Base-by-base conservation (phyloP, 2,113 vertebrate species). In the Nycticryphes semicollaris region DNA sequence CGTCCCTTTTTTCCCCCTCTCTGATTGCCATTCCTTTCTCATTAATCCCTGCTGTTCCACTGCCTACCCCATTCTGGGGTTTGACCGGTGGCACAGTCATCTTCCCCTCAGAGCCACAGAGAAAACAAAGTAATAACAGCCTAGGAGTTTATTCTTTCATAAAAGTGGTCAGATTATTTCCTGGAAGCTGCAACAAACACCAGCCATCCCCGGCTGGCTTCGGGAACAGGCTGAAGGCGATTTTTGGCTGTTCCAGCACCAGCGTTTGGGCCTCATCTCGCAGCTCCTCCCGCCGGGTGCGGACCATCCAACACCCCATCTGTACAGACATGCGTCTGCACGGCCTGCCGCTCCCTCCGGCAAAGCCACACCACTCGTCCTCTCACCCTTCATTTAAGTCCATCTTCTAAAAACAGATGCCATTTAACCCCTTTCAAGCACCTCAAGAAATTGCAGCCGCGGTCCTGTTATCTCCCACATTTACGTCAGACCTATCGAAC, bases 181-280 rank as follows among this genome's bases (percentile, higher is more conserved):
- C 95, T 90, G 95, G 84, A 91, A 93, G 87, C 89, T 69, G 93
- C 87, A 83, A 10, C 54, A 35, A 39, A 20, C 82, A 43, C 35
- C 77, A 79, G 73, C 53, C 91, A 87, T 3, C 43, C 77, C 67
- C 2, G 2, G 51, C 66, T 59, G 84, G 69, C 64, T 81, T 31
- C 2, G 1, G 12, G 35, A 89, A 16, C 11, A 41, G 70, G 59
- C 50, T 1, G 21, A 23, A 28, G 53, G 70, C 14, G 17, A 72
- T 45, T 83, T n/a, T 16, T 13, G 59, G 41, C 74, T 45, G 23
- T 24, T 77, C 43, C 39, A 83, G 78, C 62, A 75, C 91, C 5
- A 8, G 53, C 28, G 72, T 48, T 43, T 24, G 64, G 56, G 91
- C 68, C 72, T 50, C 90, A 50, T 35, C 74, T 63, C 16, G 25